Evolutionary conservation across 2,113 vertebrate genomes (phyloP).

Genomic region (Odontesthes bonariensis): DNA sequence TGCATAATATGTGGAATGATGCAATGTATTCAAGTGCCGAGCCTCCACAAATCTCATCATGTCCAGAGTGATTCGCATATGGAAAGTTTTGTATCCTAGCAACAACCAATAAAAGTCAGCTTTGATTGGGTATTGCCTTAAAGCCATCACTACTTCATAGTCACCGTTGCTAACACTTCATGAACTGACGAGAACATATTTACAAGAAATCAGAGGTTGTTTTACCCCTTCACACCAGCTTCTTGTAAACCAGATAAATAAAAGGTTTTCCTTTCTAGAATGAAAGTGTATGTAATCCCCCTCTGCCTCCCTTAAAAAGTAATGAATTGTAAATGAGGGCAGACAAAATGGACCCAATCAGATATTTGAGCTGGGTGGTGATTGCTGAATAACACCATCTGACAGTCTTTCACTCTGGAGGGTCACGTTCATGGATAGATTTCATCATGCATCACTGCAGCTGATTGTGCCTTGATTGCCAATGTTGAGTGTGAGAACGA

Average conservation of each 20-base stretch:
- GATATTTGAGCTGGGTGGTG: conserved; percentile 35
- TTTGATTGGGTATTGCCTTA: conserved; percentile 45
- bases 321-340: conserved; percentile 36
- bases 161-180: conserved; percentile 42
- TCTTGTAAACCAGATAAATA: conserved; percentile 41
- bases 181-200: conserved; percentile 62
- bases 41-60: conserved; percentile 67
- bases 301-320: not conserved
- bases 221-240: conserved; percentile 43
- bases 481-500: conserved; percentile 32
- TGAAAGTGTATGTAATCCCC: conserved; percentile 38
- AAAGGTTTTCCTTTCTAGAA: conserved; percentile 37
- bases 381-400: conserved; percentile 61
- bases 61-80: conserved; percentile 59
- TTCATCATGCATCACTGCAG: conserved; percentile 29
- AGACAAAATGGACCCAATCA: conserved; percentile 62
- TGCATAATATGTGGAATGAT: conserved; percentile 65
- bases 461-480: conserved; percentile 62
- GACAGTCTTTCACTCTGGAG: conserved; percentile 49
- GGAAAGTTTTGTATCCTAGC: conserved; percentile 78
- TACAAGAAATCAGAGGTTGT: conserved; percentile 58
- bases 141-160: conserved; percentile 41
- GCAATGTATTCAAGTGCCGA: conserved; percentile 67
- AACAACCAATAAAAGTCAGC: conserved; percentile 64
- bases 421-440: conserved; percentile 52